These are phyloP conservation scores for Adineta ricciae DNA, from an alignment of 2,888 invertebrate species.

Conservation along the genomic window DNA sequence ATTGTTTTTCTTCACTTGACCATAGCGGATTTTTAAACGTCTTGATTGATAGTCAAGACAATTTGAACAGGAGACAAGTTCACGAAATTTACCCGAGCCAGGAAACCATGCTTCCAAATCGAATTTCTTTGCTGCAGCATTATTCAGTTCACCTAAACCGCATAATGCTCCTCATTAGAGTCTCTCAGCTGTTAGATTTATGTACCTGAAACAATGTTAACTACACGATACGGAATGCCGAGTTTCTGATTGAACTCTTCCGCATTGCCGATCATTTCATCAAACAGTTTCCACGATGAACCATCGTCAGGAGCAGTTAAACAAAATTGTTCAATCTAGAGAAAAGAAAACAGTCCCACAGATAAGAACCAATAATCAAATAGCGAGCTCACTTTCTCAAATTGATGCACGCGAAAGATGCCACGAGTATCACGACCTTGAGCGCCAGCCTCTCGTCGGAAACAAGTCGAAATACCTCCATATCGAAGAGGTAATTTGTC, in stretches of 20 bases:
- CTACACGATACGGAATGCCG: slow-evolving; percentile 82
- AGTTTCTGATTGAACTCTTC: slow-evolving; percentile 78
- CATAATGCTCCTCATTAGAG: no score
- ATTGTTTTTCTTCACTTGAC: slow-evolving; percentile 52
- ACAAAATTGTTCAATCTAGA: slow-evolving; percentile 82
- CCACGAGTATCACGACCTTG: slow-evolving; percentile 96
- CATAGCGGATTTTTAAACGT: slow-evolving; percentile 63
- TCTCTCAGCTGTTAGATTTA: background rate
- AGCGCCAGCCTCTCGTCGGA: slow-evolving; percentile 93
- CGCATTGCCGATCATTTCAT: slow-evolving; percentile 91
- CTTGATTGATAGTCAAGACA: slow-evolving; percentile 84
- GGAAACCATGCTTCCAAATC: slow-evolving; percentile 99
- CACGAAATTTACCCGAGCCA: slow-evolving; percentile 83
- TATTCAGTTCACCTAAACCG: slow-evolving; percentile 71
- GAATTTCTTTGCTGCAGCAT: slow-evolving; percentile 91
- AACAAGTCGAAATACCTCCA: slow-evolving; percentile 90
- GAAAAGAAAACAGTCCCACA: no score
- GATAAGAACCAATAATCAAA: background rate
- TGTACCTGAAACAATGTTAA: slow-evolving; percentile 79
- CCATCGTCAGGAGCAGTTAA: slow-evolving; percentile 90
- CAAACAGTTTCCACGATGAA: slow-evolving; percentile 94
- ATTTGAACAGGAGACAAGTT: slow-evolving; percentile 96
- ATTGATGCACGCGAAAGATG: slow-evolving; percentile 97
- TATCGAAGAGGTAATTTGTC: slow-evolving; percentile 77
- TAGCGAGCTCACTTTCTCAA: slow-evolving; percentile 64